These are phyloP conservation scores for Melopsittacus undulatus DNA, from an alignment of 2,797 vertebrate species.

Conservation along the genomic window DNA sequence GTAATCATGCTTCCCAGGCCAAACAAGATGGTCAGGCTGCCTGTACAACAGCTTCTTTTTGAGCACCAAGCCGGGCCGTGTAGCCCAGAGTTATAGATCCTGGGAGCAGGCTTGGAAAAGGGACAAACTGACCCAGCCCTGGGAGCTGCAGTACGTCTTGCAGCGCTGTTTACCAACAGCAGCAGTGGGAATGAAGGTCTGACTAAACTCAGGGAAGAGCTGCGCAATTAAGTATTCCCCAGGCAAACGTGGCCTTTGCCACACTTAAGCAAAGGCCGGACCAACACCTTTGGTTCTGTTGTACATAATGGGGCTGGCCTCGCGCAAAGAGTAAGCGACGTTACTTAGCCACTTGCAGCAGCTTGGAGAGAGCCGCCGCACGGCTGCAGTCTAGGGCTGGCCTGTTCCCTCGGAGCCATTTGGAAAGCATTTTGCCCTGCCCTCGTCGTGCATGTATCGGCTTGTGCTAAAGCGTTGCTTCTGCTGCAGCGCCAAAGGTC, in stretches of 20 bases:
- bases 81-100: background rate
- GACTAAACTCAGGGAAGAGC: background rate
- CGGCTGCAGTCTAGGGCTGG: background rate
- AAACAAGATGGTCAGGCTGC: background rate
- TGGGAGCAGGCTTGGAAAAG: background rate
- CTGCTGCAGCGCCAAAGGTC: background rate
- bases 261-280: background rate
- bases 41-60: background rate
- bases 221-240: background rate
- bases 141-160: background rate
- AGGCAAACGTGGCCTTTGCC: background rate
- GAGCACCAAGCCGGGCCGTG: accelerated
- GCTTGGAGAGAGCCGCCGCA: background rate
- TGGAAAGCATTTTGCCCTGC: slow-evolving; percentile 28
- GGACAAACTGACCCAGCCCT: background rate
- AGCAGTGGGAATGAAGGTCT: background rate
- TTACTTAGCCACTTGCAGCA: background rate
- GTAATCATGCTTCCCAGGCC: no score
- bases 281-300: background rate
- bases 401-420: slow-evolving; percentile 3
- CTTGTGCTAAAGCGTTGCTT: background rate
- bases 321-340: background rate
- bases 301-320: background rate
- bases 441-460: slow-evolving; percentile 38
- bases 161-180: background rate